These are phyloP conservation scores for Eupithecia pulchellata DNA, from an alignment of 2,888 invertebrate species.

Conservation along the genomic window DNA sequence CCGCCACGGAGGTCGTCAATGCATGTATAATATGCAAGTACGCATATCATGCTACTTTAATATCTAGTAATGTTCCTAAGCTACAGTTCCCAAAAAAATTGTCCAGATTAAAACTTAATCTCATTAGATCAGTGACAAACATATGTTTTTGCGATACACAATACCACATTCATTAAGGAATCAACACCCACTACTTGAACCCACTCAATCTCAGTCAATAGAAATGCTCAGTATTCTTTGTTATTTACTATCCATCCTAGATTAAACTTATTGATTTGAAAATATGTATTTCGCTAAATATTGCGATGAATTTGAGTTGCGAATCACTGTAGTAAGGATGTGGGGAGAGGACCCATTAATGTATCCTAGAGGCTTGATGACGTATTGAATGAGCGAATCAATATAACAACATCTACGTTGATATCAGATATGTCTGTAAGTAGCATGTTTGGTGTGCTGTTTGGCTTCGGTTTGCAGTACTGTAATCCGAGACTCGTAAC, in stretches of 20 bases:
- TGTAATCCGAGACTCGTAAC: constrained; percentile 59
- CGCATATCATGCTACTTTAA: not conserved
- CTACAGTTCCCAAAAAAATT: not conserved
- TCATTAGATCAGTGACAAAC: not conserved
- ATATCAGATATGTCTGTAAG: constrained; percentile 40
- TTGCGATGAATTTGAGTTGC: constrained; percentile 5
- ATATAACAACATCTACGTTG: not conserved
- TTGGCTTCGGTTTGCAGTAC: constrained; percentile 55
- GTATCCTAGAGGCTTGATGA: constrained; percentile 16
- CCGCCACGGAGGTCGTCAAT: no score
- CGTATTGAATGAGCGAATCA: constrained; percentile 2
- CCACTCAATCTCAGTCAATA: constrained; percentile 22
- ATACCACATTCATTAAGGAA: constrained; percentile 14
- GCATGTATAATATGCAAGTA: not conserved
- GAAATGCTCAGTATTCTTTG: constrained; percentile 13
- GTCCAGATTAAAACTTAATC: not conserved
- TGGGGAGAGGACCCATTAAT: constrained; percentile 5
- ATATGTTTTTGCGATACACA: constrained; percentile 10
- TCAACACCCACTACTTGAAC: constrained; percentile 26
- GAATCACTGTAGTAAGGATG: constrained; percentile 10
- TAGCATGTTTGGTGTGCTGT: constrained; percentile 58
- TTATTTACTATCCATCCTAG: not conserved
- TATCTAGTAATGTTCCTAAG: not conserved
- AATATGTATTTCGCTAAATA: not conserved
- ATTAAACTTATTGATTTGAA: constrained; percentile 1